Evolutionary conservation across 2,113 vertebrate species (phyloP).

Genomic region (Heterocephalus glaber): DNA sequence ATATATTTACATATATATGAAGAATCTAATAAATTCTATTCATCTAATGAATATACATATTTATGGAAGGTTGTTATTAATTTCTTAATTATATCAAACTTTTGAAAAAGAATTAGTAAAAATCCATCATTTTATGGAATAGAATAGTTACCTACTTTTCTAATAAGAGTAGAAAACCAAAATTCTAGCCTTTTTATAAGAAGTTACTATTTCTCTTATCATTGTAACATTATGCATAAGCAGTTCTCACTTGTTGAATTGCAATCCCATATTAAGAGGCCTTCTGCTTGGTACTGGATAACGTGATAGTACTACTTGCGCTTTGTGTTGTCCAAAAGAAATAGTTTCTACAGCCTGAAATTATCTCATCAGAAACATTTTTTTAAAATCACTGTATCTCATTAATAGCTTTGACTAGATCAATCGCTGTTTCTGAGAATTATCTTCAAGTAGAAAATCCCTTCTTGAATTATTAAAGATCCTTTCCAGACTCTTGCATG

Average conservation of each 20-base stretch:
- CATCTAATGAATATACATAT: neutral
- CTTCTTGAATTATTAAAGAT: neutral
- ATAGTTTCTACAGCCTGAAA: neutral
- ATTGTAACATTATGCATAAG: neutral
- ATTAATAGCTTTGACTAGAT: neutral
- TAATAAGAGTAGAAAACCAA: neutral
- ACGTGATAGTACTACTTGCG: neutral
- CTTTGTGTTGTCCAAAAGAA: neutral
- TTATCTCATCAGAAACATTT: neutral
- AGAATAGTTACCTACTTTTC: neutral
- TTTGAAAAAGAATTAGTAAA: conserved; percentile 30
- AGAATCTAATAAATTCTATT: neutral
- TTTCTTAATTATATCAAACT: neutral
- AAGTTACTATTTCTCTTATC: neutral
- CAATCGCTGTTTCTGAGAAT: neutral
- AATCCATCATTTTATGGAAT: conserved; percentile 2
- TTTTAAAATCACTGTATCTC: neutral
- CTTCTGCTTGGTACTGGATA: neutral
- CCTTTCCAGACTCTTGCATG: neutral
- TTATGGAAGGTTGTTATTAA: neutral
- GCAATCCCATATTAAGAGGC: neutral
- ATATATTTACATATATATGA: neutral
- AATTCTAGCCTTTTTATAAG: neutral
- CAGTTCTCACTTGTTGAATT: neutral
- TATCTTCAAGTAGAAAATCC: conserved; percentile 22